These are phyloP conservation scores for Neostethus bicornis DNA, from an alignment of 2,797 vertebrate species.

Conservation along the genomic window DNA sequence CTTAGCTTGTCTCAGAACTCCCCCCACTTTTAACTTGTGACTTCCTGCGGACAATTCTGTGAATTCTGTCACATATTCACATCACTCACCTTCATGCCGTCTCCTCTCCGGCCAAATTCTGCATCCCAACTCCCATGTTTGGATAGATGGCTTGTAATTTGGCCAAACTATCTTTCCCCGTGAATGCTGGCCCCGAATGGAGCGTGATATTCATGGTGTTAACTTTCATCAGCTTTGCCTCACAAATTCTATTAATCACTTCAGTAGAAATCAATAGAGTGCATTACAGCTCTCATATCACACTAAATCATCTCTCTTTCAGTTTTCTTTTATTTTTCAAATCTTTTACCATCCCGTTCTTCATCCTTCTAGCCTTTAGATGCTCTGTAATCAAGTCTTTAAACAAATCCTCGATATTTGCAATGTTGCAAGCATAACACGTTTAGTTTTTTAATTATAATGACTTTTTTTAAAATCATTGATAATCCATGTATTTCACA, in stretches of 20 bases:
- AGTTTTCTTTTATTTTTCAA: slow-evolving; percentile 18
- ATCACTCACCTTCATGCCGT: slow-evolving; percentile 36
- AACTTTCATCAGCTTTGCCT: slow-evolving; percentile 69
- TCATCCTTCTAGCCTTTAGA: neutral
- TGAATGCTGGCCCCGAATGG: slow-evolving; percentile 27
- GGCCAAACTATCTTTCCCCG: slow-evolving; percentile 21
- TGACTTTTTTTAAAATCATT: too few species aligned
- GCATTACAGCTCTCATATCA: slow-evolving; percentile 61
- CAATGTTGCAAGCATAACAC: slow-evolving; percentile 7
- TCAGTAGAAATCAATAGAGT: slow-evolving; percentile 71
- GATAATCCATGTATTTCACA: too few species aligned
- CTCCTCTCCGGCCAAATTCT: slow-evolving; percentile 48
- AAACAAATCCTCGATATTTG: slow-evolving; percentile 22
- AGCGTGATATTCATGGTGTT: slow-evolving; percentile 40
- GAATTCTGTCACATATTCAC: slow-evolving; percentile 51
- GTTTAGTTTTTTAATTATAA: too few species aligned
- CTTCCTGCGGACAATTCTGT: slow-evolving; percentile 45
- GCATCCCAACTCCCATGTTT: slow-evolving; percentile 28
- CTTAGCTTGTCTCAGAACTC: slow-evolving; percentile 18
- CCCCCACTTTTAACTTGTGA: slow-evolving; percentile 32
- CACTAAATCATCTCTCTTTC: slow-evolving; percentile 56
- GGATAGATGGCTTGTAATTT: slow-evolving; percentile 34
- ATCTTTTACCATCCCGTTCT: slow-evolving; percentile 12
- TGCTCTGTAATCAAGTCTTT: slow-evolving; percentile 10
- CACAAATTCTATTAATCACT: slow-evolving; percentile 72